Base-by-base conservation (phyloP, 2,888 invertebrate genomes). In the Oscheius sp. region DNA sequence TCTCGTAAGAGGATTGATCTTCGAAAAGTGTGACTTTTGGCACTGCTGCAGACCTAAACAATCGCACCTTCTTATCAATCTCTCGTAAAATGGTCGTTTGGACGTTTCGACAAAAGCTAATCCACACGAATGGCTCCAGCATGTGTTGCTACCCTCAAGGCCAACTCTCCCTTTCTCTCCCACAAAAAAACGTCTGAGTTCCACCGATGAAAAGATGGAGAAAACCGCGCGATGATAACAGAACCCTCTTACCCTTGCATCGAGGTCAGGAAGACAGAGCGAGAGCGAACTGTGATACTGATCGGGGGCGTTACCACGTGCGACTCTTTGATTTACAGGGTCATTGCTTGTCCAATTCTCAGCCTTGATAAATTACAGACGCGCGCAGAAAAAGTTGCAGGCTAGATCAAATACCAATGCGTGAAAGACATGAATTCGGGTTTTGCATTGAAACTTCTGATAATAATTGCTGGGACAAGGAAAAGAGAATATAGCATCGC, bases 311-410 rank as follows among this genome's bases (percentile, higher is more conserved):
- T 53, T 37, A 53, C 68, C 68, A 55, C 68, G 68, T 53, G 53
- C 33, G 53, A 51, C 35, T 55, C 68, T 68, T 55, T 68, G 68
- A 68, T 68, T 68, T 68, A 68, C 68, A 68, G 68, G 68, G 68
- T 68, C 68, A 55, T 55, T 53, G 68, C 68, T 55, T 68, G 68
- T 68, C 68, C 13, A 68, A 68, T 68, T 68, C 55, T 51, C 35
- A 51, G 33, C 32, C 42, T 53, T 68, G 68, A 68, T 68, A 37
- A 68, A 68, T 68, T 3, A 42, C 42, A 42, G 42, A 42, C 42
- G 53, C 55, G n/a, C 55, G 55, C 13, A 33, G 53, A 37, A 55
- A 68, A 53, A 55, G 21, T 37, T 53, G 37, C 29, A 51, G 66
- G 51, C 63, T n/a, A 63, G 47, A 48, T 35, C 55, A 68, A 68